Conservation (phyloP, 35 echinoderm and acorn worm genomes). For the Chiridota heheva region DNA sequence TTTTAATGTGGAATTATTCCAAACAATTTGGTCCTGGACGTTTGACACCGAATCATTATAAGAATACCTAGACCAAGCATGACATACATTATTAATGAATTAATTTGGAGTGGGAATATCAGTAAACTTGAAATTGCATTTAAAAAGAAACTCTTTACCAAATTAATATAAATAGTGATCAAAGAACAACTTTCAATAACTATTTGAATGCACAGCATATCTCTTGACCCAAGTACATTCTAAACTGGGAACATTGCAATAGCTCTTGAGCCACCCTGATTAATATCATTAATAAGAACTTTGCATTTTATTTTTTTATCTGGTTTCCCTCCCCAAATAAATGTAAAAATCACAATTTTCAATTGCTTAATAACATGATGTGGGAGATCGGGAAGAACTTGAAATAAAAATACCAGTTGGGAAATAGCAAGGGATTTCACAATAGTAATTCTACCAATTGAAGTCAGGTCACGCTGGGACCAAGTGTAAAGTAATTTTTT, state of each 20-base stretch:
- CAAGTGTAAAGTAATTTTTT: too few species aligned
- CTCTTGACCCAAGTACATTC: constrained; percentile 2
- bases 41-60: background rate
- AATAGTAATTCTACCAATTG: background rate
- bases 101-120: constrained; percentile 1
- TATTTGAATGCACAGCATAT: background rate
- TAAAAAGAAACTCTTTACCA: background rate
- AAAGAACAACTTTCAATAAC: constrained; percentile 1
- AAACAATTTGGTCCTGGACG: background rate
- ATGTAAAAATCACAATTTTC: background rate
- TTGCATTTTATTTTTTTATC: background rate
- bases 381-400: background rate
- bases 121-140: background rate
- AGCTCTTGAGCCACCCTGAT: background rate
- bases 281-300: background rate
- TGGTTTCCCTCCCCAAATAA: constrained; percentile 4
- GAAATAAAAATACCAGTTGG: constrained; percentile 4
- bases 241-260: background rate
- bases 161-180: background rate
- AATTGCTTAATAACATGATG: background rate
- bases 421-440: constrained; percentile 6
- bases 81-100: constrained; percentile 1
- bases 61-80: constrained; percentile 10
- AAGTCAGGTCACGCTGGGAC: background rate
- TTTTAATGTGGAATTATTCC: constrained; percentile 12